phyloP scores from a whole-genome alignment of 2,113 vertebrate species.

The Sinosuthora webbiana region DNA sequence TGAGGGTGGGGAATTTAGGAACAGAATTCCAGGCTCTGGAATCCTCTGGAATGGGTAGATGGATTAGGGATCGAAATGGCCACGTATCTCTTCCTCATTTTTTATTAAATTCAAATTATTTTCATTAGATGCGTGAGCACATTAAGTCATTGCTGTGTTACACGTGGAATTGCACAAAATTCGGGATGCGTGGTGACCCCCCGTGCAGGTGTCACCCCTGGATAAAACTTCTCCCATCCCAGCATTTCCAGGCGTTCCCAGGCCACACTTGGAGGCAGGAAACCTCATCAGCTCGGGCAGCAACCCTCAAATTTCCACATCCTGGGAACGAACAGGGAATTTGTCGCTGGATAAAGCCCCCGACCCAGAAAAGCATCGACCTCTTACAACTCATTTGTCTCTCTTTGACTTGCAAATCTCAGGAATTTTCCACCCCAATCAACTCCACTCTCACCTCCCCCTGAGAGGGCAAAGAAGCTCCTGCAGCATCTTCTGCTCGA shows the following conservation, averaged over 20 bases:
- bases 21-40: neutral
- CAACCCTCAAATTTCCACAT: neutral
- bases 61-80: neutral
- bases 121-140: neutral
- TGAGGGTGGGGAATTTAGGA: neutral
- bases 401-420: neutral
- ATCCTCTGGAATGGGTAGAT: neutral
- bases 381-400: neutral
- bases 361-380: neutral
- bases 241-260: neutral
- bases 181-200: neutral
- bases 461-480: neutral
- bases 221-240: neutral
- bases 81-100: neutral
- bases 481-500: neutral
- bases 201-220: neutral
- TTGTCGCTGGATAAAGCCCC: neutral
- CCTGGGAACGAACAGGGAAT: neutral
- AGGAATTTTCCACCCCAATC: neutral
- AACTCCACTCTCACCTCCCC: neutral
- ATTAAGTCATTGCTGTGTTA: neutral
- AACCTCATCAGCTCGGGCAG: neutral
- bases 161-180: accelerated
- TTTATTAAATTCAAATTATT: neutral
- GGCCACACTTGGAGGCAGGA: neutral